phyloP scores from a whole-genome alignment of 2,113 vertebrate species.

The Meleagris gallopavo region DNA sequence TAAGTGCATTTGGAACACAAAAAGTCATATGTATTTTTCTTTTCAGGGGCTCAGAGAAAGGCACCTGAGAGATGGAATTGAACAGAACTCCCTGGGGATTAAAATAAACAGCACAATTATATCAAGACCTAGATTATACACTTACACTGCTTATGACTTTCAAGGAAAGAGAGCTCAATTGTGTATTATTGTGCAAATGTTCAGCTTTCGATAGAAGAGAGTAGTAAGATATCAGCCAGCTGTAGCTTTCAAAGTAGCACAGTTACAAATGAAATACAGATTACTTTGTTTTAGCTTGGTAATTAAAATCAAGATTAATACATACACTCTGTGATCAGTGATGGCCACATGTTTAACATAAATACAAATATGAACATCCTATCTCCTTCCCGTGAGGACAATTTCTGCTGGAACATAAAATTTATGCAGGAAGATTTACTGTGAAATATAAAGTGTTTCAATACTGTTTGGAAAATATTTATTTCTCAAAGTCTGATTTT shows the following conservation, averaged over 20 bases:
- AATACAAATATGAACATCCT: conserved; percentile 27
- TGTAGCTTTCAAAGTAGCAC: conserved; percentile 25
- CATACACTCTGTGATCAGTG: conserved; percentile 14
- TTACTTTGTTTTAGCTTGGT: conserved; percentile 33
- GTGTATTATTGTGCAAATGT: conserved; percentile 60
- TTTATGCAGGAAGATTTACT: conserved; percentile 1
- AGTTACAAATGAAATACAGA: not conserved
- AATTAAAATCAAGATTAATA: conserved; percentile 57
- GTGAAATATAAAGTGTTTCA: conserved; percentile 12
- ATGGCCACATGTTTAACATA: not conserved
- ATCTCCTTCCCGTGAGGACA: not conserved
- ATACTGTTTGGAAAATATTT: not conserved
- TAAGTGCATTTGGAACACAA: conserved; percentile 33
- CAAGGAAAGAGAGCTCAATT: conserved; percentile 64
- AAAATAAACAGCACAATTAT: conserved; percentile 68
- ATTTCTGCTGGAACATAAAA: not conserved
- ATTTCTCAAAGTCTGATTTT: not conserved
- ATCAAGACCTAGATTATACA: conserved; percentile 57
- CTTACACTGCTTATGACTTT: conserved; percentile 60
- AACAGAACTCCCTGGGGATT: conserved; percentile 58
- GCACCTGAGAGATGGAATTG: conserved; percentile 35
- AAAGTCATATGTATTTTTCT: conserved; percentile 35
- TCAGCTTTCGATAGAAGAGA: conserved; percentile 18
- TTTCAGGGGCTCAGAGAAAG: conserved; percentile 53
- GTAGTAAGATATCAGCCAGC: conserved; percentile 49